These are phyloP conservation scores for Sternotherus odoratus DNA, from an alignment of 2,797 vertebrate species.

Conservation along the genomic window DNA sequence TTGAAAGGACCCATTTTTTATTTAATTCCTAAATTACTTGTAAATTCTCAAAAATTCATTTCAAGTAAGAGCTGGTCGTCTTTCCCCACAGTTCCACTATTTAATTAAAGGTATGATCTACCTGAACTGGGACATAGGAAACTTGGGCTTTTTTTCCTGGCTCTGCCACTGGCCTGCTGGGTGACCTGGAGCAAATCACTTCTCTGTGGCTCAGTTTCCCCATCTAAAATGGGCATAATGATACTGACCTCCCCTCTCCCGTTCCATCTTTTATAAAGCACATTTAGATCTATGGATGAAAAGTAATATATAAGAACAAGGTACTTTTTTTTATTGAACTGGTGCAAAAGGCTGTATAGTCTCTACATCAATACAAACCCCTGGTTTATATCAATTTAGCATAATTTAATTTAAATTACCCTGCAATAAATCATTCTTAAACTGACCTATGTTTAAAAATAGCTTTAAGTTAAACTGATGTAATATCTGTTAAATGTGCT, in stretches of 20 bases:
- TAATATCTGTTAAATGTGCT: background rate
- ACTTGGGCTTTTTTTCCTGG: background rate
- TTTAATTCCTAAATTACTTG: background rate
- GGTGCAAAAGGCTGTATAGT: background rate
- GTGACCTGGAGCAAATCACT: background rate
- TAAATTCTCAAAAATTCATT: background rate
- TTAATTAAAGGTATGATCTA: background rate
- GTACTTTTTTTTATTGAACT: background rate
- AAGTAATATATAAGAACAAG: background rate
- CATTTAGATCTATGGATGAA: background rate
- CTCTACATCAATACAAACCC: background rate
- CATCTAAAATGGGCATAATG: background rate
- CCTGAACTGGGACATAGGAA: background rate
- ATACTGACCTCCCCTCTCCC: rapidly evolving
- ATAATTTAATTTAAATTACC: background rate
- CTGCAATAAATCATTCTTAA: background rate
- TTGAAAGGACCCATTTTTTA: background rate
- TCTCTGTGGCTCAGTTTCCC: background rate
- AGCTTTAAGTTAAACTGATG: background rate
- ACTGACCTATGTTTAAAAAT: background rate
- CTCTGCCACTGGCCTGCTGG: background rate
- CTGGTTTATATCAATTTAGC: background rate
- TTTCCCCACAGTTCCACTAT: background rate
- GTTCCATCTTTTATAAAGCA: background rate
- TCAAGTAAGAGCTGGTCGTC: background rate